A percentile compares a stretch with the other conserved stretches of the same genome.
Conservation (phyloP, 2,797 vertebrate species). For the Picus viridis region DNA sequence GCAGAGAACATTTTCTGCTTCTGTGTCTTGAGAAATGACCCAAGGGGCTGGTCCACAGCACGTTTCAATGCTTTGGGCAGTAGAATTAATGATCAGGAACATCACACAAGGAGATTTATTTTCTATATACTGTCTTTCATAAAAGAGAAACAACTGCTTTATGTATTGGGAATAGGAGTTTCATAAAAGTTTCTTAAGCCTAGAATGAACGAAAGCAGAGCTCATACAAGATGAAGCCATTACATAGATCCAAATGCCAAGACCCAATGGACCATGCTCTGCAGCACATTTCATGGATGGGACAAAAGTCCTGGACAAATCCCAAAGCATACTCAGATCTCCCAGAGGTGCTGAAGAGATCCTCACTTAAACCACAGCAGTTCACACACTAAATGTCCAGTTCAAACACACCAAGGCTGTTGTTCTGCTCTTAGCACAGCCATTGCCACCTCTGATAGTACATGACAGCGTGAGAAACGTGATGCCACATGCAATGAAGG, state of each 20-base stretch:
- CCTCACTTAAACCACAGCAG: not conserved
- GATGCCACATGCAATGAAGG: not conserved
- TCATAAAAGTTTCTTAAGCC: not conserved
- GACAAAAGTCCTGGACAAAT: not conserved
- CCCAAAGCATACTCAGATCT: not conserved
- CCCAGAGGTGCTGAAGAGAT: not conserved
- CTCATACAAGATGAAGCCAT: not conserved
- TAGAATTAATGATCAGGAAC: not conserved
- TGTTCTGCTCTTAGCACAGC: not conserved
- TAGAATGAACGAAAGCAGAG: fast-evolving
- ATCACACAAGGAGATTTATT: not conserved
- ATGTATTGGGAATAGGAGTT: not conserved
- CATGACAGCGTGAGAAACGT: not conserved
- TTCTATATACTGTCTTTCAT: not conserved
- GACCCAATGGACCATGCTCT: fast-evolving
- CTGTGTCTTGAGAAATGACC: not conserved
- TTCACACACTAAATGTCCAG: fast-evolving
- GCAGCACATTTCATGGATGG: not conserved
- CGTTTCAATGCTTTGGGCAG: not conserved
- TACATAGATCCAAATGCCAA: not conserved
- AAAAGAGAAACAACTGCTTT: not conserved
- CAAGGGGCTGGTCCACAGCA: not conserved
- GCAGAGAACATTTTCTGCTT: not conserved
- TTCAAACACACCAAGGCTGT: not conserved
- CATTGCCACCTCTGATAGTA: not conserved